Percentiles rank a stretch among this genome's conserved stretches.
phyloP scores from a whole-genome alignment of 2,888 invertebrate species.

The Meteorus colon region DNA sequence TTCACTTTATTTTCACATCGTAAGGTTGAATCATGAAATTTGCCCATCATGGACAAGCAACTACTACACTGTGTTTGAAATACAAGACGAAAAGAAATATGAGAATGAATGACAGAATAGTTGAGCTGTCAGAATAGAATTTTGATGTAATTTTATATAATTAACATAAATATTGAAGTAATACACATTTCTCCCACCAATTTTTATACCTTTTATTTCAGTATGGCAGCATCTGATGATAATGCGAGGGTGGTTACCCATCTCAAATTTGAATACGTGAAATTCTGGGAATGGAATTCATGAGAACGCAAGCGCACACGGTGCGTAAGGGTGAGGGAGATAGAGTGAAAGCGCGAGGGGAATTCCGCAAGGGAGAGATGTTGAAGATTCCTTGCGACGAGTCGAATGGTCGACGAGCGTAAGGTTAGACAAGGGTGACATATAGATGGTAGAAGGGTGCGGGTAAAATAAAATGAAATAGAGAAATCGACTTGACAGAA shows the following conservation, averaged over 20 bases:
- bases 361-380: conserved; percentile 46
- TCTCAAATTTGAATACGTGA: conserved; percentile 54
- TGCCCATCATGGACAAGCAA: neutral
- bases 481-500: neutral
- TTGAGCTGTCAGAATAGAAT: neutral
- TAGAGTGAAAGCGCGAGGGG: conserved; percentile 37
- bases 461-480: neutral
- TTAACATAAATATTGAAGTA: neutral
- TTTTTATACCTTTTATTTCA: neutral
- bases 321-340: conserved; percentile 37
- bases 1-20: conserved; percentile 20
- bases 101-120: neutral
- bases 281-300: conserved; percentile 48
- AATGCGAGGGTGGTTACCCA: conserved; percentile 30
- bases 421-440: neutral
- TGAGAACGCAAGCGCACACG: conserved; percentile 21
- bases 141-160: neutral
- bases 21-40: conserved; percentile 1
- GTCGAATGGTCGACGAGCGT: conserved; percentile 24
- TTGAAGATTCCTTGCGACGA: conserved; percentile 44
- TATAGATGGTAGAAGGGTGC: conserved; percentile 14
- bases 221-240: neutral
- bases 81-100: neutral
- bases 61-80: neutral
- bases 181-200: neutral